Base-by-base conservation (phyloP, 2,113 vertebrate genomes). In the Collichthys lucidus region DNA sequence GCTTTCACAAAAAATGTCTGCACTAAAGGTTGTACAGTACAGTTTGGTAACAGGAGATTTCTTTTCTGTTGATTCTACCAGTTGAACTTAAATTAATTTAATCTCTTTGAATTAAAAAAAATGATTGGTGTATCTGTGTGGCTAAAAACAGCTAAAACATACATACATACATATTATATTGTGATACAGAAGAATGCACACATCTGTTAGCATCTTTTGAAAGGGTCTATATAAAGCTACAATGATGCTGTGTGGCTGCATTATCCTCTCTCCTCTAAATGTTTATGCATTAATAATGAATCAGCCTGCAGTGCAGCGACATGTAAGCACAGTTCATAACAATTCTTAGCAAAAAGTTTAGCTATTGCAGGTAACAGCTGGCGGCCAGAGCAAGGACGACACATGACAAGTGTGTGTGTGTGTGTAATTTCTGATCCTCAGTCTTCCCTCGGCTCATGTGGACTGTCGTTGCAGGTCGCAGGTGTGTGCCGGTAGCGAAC, bases 401-500 rank as follows among this genome's bases (percentile, higher is more conserved):
- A 42, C 47, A 50, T 26, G 44, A 68, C 20, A 60, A 40, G 62
- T 31, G 1, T 62, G n/a, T n/a, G n/a, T n/a, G n/a, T n/a, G n/a
- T n/a, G 5, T 69, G 17, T 22, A 19, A 16, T 62, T 5, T 40
- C 1, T 55, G 50, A 2, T 67, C 9, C 50, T 26, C 0, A 47
- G 40, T 5, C 14, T 5, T 15, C 40, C 31, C 46, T 40, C 26
- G 60, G 63, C 90, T 93, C 70, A 87, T 55, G 74, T 80, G 50
- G 22, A 14, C 56, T 92, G 63, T 87, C 87, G 88, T 89, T 86
- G 75, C 89, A 91, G 84, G 89, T 89, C 67, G 35, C 90, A 79
- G 92, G 83, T 87, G 88, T 79, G 69, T 64, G 84, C 86, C 67
- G 89, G 70, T 80, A 66, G 89, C 79, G 82, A 77, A 61, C 69